These are phyloP conservation scores for Callimico goeldii DNA, from an alignment of 2,797 vertebrate genomes.

Conservation along the genomic window DNA sequence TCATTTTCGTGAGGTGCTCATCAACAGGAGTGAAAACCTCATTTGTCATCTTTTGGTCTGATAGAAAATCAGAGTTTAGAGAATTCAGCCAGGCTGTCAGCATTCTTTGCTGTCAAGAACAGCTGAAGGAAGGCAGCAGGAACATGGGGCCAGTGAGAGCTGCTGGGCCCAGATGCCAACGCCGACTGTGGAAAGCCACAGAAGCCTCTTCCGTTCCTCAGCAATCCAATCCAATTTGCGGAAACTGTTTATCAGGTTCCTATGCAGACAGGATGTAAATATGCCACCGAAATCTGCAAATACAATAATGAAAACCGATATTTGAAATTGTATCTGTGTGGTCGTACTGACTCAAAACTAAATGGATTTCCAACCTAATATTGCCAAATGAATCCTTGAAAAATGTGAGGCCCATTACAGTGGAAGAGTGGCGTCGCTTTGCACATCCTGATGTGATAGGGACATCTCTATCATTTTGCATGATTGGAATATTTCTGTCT, in stretches of 20 bases:
- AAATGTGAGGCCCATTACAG: constrained; percentile 64
- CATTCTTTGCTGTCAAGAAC: constrained; percentile 75
- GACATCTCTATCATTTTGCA: constrained; percentile 44
- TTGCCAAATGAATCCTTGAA: constrained; percentile 77
- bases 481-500: constrained; percentile 58
- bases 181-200: background rate
- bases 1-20: constrained; percentile 71
- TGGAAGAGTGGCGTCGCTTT: constrained; percentile 63
- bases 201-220: constrained; percentile 24
- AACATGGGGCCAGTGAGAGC: constrained; percentile 54
- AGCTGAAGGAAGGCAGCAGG: constrained; percentile 61
- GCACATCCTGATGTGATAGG: constrained; percentile 61
- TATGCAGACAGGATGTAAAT: constrained; percentile 79
- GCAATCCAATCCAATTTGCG: constrained; percentile 64
- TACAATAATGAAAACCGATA: constrained; percentile 83
- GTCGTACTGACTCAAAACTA: constrained; percentile 79
- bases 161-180: background rate
- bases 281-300: constrained; percentile 80
- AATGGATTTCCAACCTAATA: constrained; percentile 76
- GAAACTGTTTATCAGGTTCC: constrained; percentile 72
- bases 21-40: constrained; percentile 75
- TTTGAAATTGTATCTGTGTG: constrained; percentile 78
- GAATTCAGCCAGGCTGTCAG: constrained; percentile 70
- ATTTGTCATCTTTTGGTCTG: constrained; percentile 79
- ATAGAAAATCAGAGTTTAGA: constrained; percentile 74